Conservation (phyloP, 2,797 vertebrate species). For the Halcyon badia region DNA sequence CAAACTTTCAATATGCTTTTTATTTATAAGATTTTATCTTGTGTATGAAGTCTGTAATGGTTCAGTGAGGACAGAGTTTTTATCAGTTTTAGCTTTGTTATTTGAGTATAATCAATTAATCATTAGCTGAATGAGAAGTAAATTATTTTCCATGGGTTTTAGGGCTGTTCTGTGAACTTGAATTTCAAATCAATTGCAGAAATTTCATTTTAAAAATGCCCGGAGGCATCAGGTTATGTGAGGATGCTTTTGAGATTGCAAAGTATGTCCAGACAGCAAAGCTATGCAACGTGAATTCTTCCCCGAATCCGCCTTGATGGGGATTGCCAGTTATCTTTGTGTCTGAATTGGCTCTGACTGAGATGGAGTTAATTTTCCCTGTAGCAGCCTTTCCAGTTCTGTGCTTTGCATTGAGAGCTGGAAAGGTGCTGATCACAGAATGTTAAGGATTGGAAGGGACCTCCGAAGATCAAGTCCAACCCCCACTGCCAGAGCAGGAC, state of each 20-base stretch:
- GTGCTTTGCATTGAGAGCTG: too few species aligned
- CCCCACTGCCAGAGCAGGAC: too few species aligned
- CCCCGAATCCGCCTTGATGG: not conserved
- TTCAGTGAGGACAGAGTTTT: not conserved
- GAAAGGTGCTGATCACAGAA: too few species aligned
- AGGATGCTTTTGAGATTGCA: not conserved
- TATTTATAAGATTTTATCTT: not conserved
- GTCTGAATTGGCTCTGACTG: not conserved
- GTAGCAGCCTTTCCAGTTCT: too few species aligned
- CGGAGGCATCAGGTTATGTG: accelerated
- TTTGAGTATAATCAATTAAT: not conserved
- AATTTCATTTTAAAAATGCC: not conserved
- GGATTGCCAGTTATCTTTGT: not conserved
- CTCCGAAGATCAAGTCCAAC: too few species aligned
- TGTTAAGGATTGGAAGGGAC: too few species aligned
- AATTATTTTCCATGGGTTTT: not conserved
- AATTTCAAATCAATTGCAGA: not conserved
- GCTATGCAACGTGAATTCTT: not conserved
- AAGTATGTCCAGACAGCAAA: not conserved
- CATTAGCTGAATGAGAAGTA: not conserved
- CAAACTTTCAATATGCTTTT: not conserved
- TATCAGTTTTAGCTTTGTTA: not conserved
- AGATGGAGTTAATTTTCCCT: too few species aligned
- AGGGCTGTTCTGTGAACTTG: not conserved
- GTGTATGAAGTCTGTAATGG: not conserved